A percentile compares a stretch with the other conserved stretches of the same genome.
These are phyloP conservation scores for Gymnoscopelus microlampas DNA, from an alignment of 2,797 vertebrate species.

Conservation along the genomic window DNA sequence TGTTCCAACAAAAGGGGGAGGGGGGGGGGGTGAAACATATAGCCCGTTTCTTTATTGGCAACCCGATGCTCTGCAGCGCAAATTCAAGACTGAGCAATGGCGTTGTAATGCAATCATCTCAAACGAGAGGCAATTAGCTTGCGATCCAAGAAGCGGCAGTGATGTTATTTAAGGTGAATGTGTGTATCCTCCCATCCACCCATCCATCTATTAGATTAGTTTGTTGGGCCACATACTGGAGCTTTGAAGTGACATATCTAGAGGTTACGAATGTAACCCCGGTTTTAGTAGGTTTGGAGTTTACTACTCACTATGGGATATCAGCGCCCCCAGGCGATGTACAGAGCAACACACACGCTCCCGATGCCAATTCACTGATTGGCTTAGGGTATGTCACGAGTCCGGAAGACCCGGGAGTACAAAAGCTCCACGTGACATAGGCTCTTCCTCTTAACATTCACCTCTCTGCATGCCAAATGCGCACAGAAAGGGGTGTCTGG, in stretches of 20 bases:
- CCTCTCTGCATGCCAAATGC: too few species aligned
- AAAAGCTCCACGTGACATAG: too few species aligned
- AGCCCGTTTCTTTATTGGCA: slow-evolving; percentile 64
- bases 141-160: slow-evolving; percentile 38
- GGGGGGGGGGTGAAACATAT: slow-evolving; percentile 62
- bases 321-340: too few species aligned
- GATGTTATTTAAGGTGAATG: slow-evolving; percentile 60
- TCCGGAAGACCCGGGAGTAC: too few species aligned
- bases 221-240: slow-evolving; percentile 9
- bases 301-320: too few species aligned
- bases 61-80: slow-evolving; percentile 57
- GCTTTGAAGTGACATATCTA: slow-evolving; percentile 47
- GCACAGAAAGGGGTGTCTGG: too few species aligned
- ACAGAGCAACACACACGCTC: too few species aligned
- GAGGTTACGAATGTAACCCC: too few species aligned
- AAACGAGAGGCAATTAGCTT: slow-evolving; percentile 56
- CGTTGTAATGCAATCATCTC: slow-evolving; percentile 63
- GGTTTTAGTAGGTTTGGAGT: too few species aligned
- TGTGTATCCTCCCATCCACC: slow-evolving; percentile 48
- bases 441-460: too few species aligned
- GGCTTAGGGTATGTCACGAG: too few species aligned
- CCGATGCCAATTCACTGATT: too few species aligned
- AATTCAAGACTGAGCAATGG: slow-evolving; percentile 35
- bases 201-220: slow-evolving; percentile 40
- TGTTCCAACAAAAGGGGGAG: slow-evolving; percentile 66